A percentile compares a stretch with the other conserved stretches of the same genome.
Evolutionary conservation across 2,113 vertebrate genomes (phyloP).

Genomic region (Anarhynchus alexandrinus): DNA sequence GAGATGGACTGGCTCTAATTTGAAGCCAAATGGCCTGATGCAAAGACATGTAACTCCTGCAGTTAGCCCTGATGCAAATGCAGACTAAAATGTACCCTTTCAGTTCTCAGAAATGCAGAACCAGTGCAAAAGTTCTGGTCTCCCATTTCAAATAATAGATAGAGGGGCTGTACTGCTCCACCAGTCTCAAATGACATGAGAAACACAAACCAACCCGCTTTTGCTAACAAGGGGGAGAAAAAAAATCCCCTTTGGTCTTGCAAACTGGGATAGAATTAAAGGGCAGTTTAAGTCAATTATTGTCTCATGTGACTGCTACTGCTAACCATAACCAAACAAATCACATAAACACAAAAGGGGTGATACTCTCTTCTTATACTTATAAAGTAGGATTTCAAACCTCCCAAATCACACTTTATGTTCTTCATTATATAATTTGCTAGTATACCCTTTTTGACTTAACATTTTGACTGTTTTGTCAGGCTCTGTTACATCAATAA

Average conservation of each 20-base stretch:
- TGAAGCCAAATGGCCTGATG: background rate
- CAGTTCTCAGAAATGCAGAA: background rate
- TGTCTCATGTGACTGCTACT: fast-evolving
- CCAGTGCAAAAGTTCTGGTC: background rate
- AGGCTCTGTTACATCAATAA: background rate
- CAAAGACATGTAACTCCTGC: background rate
- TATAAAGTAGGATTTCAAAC: background rate
- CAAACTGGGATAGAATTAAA: background rate
- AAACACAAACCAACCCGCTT: background rate
- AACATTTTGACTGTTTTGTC: background rate
- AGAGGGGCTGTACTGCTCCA: background rate
- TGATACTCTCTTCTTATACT: background rate
- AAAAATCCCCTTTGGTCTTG: background rate
- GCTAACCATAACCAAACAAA: background rate
- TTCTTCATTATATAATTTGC: background rate
- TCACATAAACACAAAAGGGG: background rate
- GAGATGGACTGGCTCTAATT: background rate
- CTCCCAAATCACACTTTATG: background rate
- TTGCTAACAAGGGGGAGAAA: background rate
- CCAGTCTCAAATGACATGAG: background rate
- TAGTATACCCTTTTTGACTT: fast-evolving
- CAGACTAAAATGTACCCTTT: background rate
- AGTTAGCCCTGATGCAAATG: background rate
- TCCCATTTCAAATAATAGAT: background rate
- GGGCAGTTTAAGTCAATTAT: background rate